Base-by-base conservation (phyloP, 1,140 invertebrate species). In the Eurosta solidaginis region DNA sequence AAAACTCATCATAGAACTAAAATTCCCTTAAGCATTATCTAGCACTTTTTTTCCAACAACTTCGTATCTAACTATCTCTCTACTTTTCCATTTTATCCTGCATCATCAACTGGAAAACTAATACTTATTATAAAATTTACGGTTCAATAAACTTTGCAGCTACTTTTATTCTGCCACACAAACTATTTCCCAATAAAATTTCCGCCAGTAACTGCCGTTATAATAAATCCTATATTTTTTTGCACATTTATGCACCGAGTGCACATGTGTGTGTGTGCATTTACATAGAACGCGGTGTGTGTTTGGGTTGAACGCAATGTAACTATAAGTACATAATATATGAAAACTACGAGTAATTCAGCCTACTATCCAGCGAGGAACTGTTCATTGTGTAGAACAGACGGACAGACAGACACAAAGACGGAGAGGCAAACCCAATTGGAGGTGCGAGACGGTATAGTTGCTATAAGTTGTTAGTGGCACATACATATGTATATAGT, bases 111-210 rank as follows among this genome's bases (percentile, higher is more conserved):
- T n/a, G n/a, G n/a, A n/a, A n/a, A n/a, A n/a, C n/a, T n/a, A n/a
- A n/a, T n/a, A n/a, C 76, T 74, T 20, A 27, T 68, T 40, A 68
- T 40, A 40, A 79, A 84, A 84, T 82, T 84, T 84, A 80, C 82
- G 83, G 83, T 84, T 84, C 83, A 84, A 84, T 84, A 84, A 84
- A 84, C 83, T 84, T 84, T 79, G 82, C 79, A 75, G 82, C 82
- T 81, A 83, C 74, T 81, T 78, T 83, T 77, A 68, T 68, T 68
- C 59, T 36, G 59, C 59, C 59, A 68, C 59, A 68, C n/a, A 68
- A 54, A 68, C 59, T 68, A 68, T 68, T 68, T 68, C 33, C 59
- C 59, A 40, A 68, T 68, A 40, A 68, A 68, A 68, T 68, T 68
- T 68, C 59, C 59, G 59, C 59, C 59, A 40, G 2, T n/a, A 40